Conservation (phyloP, 1,140 invertebrate species). For the Magallana angulata region DNA sequence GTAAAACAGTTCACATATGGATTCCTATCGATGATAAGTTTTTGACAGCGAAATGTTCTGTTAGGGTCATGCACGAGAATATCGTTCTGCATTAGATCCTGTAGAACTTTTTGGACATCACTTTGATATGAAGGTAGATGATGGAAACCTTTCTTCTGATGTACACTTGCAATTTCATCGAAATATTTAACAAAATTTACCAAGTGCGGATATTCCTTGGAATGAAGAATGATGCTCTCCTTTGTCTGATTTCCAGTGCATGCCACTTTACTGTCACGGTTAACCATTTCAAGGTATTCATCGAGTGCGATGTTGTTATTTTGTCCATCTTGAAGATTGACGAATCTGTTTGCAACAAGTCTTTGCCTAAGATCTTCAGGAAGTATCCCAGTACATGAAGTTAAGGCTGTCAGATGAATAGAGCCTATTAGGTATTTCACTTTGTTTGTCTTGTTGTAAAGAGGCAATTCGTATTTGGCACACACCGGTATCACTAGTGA, state of each 20-base stretch:
- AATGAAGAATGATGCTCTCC: conserved; percentile 53
- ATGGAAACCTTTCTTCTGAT: conserved; percentile 53
- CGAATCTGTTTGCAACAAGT: conserved; percentile 48
- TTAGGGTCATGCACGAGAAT: conserved; percentile 50
- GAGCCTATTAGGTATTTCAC: no score
- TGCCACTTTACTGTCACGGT: conserved; percentile 53
- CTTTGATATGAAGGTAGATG: conserved; percentile 49
- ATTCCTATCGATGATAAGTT: not conserved
- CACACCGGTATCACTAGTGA: no score
- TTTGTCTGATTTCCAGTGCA: conserved; percentile 51
- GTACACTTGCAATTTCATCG: conserved; percentile 31
- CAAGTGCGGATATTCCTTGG: conserved; percentile 52
- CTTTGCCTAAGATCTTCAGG: conserved; percentile 41
- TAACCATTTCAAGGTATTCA: conserved; percentile 58
- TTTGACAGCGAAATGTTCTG: conserved; percentile 23
- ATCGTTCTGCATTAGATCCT: conserved; percentile 48
- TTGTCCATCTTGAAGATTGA: conserved; percentile 57
- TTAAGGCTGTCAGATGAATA: not conserved
- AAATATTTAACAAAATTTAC: conserved; percentile 51
- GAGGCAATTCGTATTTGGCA: no score
- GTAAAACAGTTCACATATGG: conserved; percentile 19
- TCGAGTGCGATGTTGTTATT: conserved; percentile 57
- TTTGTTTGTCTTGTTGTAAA: no score
- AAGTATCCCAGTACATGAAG: conserved; percentile 3
- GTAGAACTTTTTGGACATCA: conserved; percentile 53